Conservation (phyloP, 2,797 vertebrate species). For the Amniataba percoides region DNA sequence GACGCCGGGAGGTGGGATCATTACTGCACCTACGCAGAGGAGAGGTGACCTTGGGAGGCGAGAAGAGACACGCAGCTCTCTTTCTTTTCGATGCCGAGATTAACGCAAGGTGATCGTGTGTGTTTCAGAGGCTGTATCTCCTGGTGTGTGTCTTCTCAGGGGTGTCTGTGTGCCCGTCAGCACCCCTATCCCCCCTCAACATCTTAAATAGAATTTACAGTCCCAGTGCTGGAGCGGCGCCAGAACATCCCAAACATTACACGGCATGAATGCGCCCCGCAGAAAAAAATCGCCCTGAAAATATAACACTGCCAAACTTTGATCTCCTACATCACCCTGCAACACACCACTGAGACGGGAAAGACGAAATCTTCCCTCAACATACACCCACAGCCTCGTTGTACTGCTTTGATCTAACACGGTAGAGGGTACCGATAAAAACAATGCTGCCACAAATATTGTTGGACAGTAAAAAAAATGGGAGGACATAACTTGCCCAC, state of each 20-base stretch:
- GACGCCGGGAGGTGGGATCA: slow-evolving; percentile 36
- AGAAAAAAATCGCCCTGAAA: slow-evolving; percentile 59
- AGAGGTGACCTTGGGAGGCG: slow-evolving; percentile 70
- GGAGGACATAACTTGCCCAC: slow-evolving; percentile 29
- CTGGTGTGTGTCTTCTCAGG: slow-evolving; percentile 6
- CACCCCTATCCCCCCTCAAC: slow-evolving; percentile 5
- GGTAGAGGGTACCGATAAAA: slow-evolving; percentile 45
- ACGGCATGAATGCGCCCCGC: slow-evolving; percentile 43
- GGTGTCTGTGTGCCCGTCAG: slow-evolving; percentile 4
- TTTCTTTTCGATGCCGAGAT: slow-evolving; percentile 27
- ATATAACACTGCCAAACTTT: slow-evolving; percentile 66
- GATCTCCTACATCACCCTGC: slow-evolving; percentile 53
- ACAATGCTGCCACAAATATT: slow-evolving; percentile 33
- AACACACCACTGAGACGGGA: slow-evolving; percentile 53
- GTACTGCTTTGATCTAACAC: slow-evolving; percentile 48
- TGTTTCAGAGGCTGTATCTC: slow-evolving; percentile 21
- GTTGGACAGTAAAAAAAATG: slow-evolving; percentile 25
- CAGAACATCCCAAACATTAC: slow-evolving; percentile 58
- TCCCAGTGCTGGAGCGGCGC: slow-evolving; percentile 26
- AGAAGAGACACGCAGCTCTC: slow-evolving; percentile 16
- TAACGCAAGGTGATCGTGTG: neutral
- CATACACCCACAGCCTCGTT: slow-evolving; percentile 51
- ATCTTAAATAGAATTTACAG: slow-evolving; percentile 61
- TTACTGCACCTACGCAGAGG: slow-evolving; percentile 41
- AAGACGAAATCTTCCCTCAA: slow-evolving; percentile 56